Evolutionary conservation across 2,113 vertebrate genomes (phyloP), one percentile per base, ranked within the genome.

Genomic region (Macrotus californicus): DNA sequence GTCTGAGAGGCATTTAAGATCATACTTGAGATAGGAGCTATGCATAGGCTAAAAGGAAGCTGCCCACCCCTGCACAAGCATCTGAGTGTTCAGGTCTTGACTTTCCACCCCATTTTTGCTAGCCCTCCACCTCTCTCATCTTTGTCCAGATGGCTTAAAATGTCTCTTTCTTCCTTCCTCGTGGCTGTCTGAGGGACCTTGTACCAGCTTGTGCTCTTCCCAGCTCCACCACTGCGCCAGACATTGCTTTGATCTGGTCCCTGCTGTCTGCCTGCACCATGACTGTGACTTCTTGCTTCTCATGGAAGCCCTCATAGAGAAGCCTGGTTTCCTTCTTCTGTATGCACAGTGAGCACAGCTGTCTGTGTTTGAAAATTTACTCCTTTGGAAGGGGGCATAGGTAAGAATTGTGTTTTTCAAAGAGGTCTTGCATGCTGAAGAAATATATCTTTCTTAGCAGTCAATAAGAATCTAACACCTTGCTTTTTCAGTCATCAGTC

Each of bases 341-440:
- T 7, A 66, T 6, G 6, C 24, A 76, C 13, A 73, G 22, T 12
- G 6, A 41, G 22, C 76, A 75, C 24, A 4, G 11, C 46, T 31
- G 39, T 34, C 59, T 81, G 24, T 75, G 85, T 13, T 46, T 81
- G 29, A 85, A 61, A 43, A 66, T 36, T 34, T 86, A 46, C 7
- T 94, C 24, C 29, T 92, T 91, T 84, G n/a, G 36, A 86, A 89
- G 9, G n/a, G 9, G 13, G 6, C 34, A 22, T 66, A 69, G 92
- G 10, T 52, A 82, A 96, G 16, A 72, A 67, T 46, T 69, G 5
- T 72, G 22, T 75, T 46, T 7, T 4, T 26, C 39, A 31, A 1
- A 24, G 6, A 3, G 12, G 19, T 6, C 21, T 72, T 59, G 34
- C 9, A 14, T 50, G 10, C n/a, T 92, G 54, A 79, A 56, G 59